Evolutionary conservation across 2,113 vertebrate species (phyloP).

Genomic region (Phrynocephalus versicolor): DNA sequence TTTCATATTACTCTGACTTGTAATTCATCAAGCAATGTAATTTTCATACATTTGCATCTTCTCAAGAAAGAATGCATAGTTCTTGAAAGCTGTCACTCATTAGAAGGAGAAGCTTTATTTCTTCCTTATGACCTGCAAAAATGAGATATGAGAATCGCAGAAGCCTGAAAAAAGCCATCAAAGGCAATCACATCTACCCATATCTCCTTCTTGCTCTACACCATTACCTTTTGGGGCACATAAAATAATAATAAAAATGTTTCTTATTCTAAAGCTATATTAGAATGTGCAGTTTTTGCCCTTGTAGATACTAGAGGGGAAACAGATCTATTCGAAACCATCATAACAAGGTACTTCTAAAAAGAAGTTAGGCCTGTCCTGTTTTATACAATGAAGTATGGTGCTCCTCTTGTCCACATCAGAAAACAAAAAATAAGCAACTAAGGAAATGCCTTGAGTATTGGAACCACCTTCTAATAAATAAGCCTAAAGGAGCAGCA

Average conservation of each 20-base stretch:
- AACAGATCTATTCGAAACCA: not conserved
- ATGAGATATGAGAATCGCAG: not conserved
- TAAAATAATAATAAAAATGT: not conserved
- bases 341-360: not conserved
- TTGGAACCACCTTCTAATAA: not conserved
- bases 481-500: not conserved
- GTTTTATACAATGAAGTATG: not conserved
- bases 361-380: too few relatives aligned
- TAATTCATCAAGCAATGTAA: not conserved
- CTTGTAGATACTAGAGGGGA: not conserved
- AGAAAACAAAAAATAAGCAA: not conserved
- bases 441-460: not conserved
- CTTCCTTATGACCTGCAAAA: too few relatives aligned
- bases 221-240: not conserved
- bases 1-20: not conserved
- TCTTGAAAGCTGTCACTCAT: not conserved
- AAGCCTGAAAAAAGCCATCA: not conserved
- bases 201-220: not conserved
- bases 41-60: not conserved
- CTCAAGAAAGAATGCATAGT: not conserved
- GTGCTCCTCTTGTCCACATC: not conserved
- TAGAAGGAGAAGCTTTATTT: not conserved
- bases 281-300: not conserved
- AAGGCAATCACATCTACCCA: too few relatives aligned
- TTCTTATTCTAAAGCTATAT: not conserved